phyloP scores from a whole-genome alignment of 37 sponge, comb jelly and placozoan species.

The Beroe forskalii region DNA sequence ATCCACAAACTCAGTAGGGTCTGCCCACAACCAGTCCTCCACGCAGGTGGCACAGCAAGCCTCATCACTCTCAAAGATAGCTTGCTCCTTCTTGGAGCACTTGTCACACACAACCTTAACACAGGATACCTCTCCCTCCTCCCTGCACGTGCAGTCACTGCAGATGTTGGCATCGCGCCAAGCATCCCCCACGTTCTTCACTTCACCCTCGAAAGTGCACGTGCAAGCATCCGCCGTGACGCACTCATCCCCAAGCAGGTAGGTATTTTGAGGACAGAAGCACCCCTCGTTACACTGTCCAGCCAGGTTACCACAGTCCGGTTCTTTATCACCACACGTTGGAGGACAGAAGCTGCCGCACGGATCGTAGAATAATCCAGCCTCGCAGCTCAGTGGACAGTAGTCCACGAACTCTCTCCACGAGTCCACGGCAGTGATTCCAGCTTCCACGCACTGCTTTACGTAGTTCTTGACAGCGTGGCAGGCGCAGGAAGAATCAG shows the following conservation, averaged over 20 bases:
- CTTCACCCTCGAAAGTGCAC: constrained; percentile 2
- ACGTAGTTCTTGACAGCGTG: not conserved
- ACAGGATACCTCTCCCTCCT: constrained; percentile 11
- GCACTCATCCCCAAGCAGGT: constrained; percentile 9
- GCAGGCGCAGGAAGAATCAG: constrained; percentile 17
- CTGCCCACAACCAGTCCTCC: constrained; percentile 2
- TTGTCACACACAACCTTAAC: not conserved
- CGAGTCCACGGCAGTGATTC: not conserved
- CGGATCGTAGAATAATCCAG: not conserved
- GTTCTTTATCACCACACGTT: constrained; percentile 30
- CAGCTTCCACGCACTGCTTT: constrained; percentile 30
- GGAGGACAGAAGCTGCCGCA: constrained; percentile 63
- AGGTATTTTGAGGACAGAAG: constrained; percentile 25
- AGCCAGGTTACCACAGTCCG: constrained; percentile 1
- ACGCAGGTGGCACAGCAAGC: constrained; percentile 33
- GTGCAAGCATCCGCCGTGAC: constrained; percentile 13
- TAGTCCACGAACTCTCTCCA: not conserved
- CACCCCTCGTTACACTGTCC: constrained; percentile 61
- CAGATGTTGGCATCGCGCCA: constrained; percentile 24
- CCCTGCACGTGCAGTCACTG: not conserved
- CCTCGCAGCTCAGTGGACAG: constrained; percentile 25
- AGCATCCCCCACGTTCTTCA: constrained; percentile 14
- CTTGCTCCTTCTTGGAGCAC: not conserved
- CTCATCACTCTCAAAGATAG: not conserved
- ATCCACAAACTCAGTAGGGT: not conserved